Base-by-base conservation (phyloP, 2,888 invertebrate genomes). In the Diplolepis rosae region DNA sequence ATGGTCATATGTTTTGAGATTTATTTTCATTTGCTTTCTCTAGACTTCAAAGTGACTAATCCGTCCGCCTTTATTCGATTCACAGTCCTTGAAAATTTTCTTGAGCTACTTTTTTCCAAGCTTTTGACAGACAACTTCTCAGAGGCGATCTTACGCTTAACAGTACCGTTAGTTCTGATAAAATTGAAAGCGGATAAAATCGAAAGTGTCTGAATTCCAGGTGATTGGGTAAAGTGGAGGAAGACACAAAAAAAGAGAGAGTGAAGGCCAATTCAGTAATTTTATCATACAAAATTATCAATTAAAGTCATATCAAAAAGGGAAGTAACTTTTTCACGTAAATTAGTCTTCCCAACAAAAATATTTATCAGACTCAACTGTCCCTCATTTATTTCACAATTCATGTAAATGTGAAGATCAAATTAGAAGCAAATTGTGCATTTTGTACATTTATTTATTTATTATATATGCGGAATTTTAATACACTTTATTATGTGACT, bases 121-220 rank as follows among this genome's bases (percentile, higher is more conserved):
- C 39, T 39, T 61, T 61, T 61, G 39, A 39, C 13, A 61, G 32
- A 61, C 24, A 11, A 24, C 22, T 35, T 27, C 35, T 45, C 5
- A 13, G 22, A 56, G 13, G 9, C 6, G 35, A 61, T 39, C 68
- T 68, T 74, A 75, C 82, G 81, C 79, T 80, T 76, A 79, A 79
- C 77, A 78, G 75, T 79, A 80, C 78, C 73, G 70, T 66, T 39
- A 42, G 27, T n/a, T 39, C 39, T 24, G 22, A 27, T 61, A 61
- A 61, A 61, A 61, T n/a, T 61, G 39, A 61, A 61, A 61, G 39
- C 45, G 52, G 70, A 71, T 82, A 82, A 82, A 82, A 82, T 81
- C 80, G 82, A 82, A 82, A 82, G 83, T 82, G 82, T 77, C 74
- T 76, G 82, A 80, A 80, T 80, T 75, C 74, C 74, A 65, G 66